Percentiles rank a stretch among this genome's conserved stretches.
These are phyloP conservation scores for Nebria brevicollis DNA, from an alignment of 2,888 invertebrate genomes.

Conservation along the genomic window DNA sequence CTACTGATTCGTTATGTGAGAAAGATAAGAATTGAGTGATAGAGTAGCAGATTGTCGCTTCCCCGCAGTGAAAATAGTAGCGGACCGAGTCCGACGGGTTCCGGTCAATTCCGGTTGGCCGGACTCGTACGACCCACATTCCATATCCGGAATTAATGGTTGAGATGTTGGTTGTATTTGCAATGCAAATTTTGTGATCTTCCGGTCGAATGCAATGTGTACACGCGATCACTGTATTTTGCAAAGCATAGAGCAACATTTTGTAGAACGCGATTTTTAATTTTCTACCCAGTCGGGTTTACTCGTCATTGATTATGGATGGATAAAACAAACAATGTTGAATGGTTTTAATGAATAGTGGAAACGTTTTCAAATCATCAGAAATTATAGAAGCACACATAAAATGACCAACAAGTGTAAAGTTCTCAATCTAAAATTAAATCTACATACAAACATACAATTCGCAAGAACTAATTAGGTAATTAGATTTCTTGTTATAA, in stretches of 20 bases:
- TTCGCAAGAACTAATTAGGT: neutral
- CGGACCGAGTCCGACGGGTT: neutral
- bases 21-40: neutral
- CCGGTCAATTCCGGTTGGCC: slow-evolving; percentile 15
- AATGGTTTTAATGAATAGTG: neutral
- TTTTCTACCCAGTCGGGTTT: no score
- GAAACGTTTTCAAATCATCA: neutral
- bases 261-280: neutral
- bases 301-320: neutral
- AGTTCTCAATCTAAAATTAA: neutral
- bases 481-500: neutral
- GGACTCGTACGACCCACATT: slow-evolving; percentile 4
- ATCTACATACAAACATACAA: neutral
- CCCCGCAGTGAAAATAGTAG: neutral
- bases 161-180: neutral
- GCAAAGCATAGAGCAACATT: neutral
- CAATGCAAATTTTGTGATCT: slow-evolving; percentile 12
- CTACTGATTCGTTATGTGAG: no score
- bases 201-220: neutral
- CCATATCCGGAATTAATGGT: neutral
- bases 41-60: neutral
- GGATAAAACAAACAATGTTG: no score
- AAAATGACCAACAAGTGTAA: neutral
- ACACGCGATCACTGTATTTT: neutral
- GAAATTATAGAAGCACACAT: neutral